These are phyloP conservation scores for Hydrolagus colliei DNA, from an alignment of 2,797 vertebrate genomes.

Conservation along the genomic window DNA sequence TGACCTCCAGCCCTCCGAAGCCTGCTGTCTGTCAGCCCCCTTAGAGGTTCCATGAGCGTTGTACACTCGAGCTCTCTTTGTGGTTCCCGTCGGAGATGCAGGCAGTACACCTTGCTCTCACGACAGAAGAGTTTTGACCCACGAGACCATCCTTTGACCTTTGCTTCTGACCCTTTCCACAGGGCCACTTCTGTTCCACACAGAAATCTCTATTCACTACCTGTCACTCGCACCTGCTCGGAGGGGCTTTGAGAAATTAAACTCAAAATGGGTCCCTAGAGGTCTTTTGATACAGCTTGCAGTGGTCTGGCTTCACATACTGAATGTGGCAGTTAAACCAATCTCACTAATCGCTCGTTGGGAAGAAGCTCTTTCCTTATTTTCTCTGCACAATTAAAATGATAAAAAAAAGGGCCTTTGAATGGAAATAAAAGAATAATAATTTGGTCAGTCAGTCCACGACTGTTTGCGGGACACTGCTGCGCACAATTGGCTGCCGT, in stretches of 20 bases:
- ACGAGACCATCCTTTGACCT: constrained; percentile 71
- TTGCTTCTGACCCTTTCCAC: constrained; percentile 63
- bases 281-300: constrained; percentile 63
- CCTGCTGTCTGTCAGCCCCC: neutral
- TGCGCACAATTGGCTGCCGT: too few species aligned
- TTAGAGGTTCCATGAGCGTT: too few species aligned
- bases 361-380: constrained; percentile 56
- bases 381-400: constrained; percentile 57
- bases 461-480: too few species aligned
- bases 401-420: constrained; percentile 63
- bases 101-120: constrained; percentile 50
- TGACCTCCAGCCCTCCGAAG: neutral
- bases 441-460: too few species aligned
- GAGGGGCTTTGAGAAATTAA: constrained; percentile 71
- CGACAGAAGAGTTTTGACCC: constrained; percentile 69
- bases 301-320: constrained; percentile 57
- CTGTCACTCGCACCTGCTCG: constrained; percentile 88
- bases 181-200: constrained; percentile 59
- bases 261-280: constrained; percentile 73
- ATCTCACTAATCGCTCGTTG: constrained; percentile 89
- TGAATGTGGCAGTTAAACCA: constrained; percentile 70
- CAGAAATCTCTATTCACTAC: constrained; percentile 83
- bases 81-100: too few species aligned
- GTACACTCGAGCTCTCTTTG: too few species aligned
- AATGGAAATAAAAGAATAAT: constrained; percentile 42